Evolutionary conservation across 2,797 vertebrate genomes (phyloP).

Genomic region (Natrix natrix): DNA sequence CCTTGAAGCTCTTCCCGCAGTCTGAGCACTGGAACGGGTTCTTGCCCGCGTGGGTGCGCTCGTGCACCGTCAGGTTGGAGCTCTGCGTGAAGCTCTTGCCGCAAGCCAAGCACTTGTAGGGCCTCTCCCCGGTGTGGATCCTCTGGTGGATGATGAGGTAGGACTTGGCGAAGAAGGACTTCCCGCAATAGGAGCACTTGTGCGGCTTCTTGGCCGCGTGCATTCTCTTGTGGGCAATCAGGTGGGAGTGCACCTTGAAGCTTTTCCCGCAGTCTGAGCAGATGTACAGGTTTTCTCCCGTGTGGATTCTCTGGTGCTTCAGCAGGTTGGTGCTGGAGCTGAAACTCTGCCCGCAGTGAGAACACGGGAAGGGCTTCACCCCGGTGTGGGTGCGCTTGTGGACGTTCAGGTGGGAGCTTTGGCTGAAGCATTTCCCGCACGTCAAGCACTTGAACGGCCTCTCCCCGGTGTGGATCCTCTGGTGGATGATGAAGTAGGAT

Average conservation of each 20-base stretch:
- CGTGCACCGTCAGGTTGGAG: conserved; percentile 63
- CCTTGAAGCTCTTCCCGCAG: conserved; percentile 52
- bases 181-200: conserved; percentile 6
- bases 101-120: conserved; percentile 65
- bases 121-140: conserved; percentile 65
- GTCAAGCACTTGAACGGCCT: conserved; percentile 11
- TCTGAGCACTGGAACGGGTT: conserved; percentile 54
- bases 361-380: not conserved
- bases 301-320: conserved; percentile 60
- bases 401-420: conserved; percentile 23
- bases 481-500: conserved; percentile 21
- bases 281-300: conserved; percentile 45
- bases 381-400: not conserved
- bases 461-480: conserved; percentile 25
- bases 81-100: conserved; percentile 68
- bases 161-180: conserved; percentile 31
- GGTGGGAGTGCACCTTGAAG: conserved; percentile 60
- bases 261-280: conserved; percentile 66
- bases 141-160: conserved; percentile 22
- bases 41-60: conserved; percentile 60
- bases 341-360: not conserved
- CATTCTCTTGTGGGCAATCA: conserved; percentile 40
- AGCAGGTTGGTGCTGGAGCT: conserved; percentile 73
- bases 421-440: conserved; percentile 23
- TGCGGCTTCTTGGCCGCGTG: not conserved